phyloP scores from a whole-genome alignment of 2,888 invertebrate species.

The Penaeus monodon region DNA sequence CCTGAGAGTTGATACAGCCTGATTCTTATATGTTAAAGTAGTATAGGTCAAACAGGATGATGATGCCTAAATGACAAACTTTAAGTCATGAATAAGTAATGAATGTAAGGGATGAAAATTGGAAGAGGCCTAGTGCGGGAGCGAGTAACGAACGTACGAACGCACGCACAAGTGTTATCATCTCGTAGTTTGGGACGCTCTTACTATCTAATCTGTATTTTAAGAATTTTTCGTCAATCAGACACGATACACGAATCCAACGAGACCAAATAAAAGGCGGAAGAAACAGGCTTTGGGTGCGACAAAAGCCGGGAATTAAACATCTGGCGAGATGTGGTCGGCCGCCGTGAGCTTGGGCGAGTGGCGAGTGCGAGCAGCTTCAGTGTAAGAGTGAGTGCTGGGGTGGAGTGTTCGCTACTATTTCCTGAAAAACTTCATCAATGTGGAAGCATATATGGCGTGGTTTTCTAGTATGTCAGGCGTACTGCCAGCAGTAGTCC shows the following conservation, averaged over 20 bases:
- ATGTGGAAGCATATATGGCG: constrained; percentile 61
- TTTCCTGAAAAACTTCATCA: constrained; percentile 51
- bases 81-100: constrained; percentile 18
- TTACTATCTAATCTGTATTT: constrained; percentile 20
- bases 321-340: constrained; percentile 22
- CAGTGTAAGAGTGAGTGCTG: constrained; percentile 53
- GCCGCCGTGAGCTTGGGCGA: constrained; percentile 11
- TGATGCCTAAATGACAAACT: not conserved
- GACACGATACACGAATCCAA: not conserved
- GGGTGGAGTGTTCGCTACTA: constrained; percentile 47
- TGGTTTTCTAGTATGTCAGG: constrained; percentile 58
- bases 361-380: constrained; percentile 27
- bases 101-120: constrained; percentile 49
- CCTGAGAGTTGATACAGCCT: not conserved
- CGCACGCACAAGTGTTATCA: constrained; percentile 37
- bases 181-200: not conserved
- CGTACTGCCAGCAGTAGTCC: constrained; percentile 58
- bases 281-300: not conserved
- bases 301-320: constrained; percentile 25
- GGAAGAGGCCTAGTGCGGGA: constrained; percentile 56
- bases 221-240: constrained; percentile 32
- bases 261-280: not conserved
- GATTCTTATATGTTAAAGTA: not conserved
- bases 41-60: not conserved
- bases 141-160: constrained; percentile 49